These are phyloP conservation scores for Myotis daubentonii DNA, from an alignment of 2,797 vertebrate genomes.

Conservation along the genomic window DNA sequence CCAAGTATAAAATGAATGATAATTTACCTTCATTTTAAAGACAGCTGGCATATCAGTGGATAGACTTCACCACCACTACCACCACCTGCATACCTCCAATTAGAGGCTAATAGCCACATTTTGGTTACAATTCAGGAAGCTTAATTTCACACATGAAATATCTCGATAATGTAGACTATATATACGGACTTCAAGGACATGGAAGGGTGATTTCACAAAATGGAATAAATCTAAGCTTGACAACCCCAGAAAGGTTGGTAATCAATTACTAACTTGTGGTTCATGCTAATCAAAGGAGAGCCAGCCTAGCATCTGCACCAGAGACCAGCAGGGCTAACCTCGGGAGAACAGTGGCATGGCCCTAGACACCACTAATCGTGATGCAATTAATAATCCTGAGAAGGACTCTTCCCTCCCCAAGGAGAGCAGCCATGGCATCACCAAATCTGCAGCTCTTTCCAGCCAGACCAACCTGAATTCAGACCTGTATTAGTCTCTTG, in stretches of 20 bases:
- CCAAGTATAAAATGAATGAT: neutral
- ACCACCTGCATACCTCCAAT: neutral
- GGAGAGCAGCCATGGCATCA: neutral
- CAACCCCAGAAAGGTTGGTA: neutral
- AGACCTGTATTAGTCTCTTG: neutral
- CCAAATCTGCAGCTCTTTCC: neutral
- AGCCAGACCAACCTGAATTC: neutral
- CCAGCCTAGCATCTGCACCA: neutral
- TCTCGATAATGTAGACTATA: neutral
- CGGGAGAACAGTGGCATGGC: neutral
- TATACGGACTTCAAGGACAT: slow-evolving; percentile 4
- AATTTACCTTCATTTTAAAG: slow-evolving; percentile 25
- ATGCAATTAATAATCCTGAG: neutral
- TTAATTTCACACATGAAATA: slow-evolving; percentile 61
- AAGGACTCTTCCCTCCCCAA: neutral
- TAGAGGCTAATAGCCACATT: neutral
- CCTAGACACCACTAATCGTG: neutral
- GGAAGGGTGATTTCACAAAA: slow-evolving; percentile 42
- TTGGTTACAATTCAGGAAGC: slow-evolving; percentile 34
- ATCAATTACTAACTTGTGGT: neutral
- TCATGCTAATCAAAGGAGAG: neutral
- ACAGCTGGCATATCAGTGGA: neutral
- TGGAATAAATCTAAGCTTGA: slow-evolving; percentile 50
- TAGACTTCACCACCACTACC: neutral
- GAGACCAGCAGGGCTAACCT: neutral